These are phyloP conservation scores for Balearica regulorum DNA, from an alignment of 2,797 vertebrate genomes.

Conservation along the genomic window DNA sequence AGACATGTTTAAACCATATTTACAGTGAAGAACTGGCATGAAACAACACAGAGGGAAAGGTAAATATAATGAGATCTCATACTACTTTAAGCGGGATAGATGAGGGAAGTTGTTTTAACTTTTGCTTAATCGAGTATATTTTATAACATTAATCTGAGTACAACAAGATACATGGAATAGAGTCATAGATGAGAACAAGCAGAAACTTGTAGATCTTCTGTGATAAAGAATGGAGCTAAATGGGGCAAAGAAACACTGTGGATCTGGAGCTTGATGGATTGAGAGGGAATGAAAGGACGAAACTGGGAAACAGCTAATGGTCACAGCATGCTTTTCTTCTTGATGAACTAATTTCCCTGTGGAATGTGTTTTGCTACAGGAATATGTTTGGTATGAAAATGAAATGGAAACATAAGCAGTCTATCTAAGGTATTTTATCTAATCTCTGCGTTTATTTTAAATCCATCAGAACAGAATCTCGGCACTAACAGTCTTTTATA, in stretches of 20 bases:
- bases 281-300: background rate
- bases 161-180: background rate
- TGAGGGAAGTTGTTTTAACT: background rate
- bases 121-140: background rate
- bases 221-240: background rate
- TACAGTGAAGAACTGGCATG: background rate
- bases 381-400: constrained; percentile 38
- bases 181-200: background rate
- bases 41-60: background rate
- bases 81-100: background rate
- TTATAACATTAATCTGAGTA: background rate
- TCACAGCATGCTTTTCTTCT: background rate
- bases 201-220: background rate
- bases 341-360: background rate
- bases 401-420: background rate
- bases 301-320: background rate
- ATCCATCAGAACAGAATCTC: background rate
- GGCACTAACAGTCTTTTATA: background rate
- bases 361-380: constrained; percentile 4
- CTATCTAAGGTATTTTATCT: constrained; percentile 44
- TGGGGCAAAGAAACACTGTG: background rate
- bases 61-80: background rate
- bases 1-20: background rate
- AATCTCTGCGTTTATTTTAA: background rate
- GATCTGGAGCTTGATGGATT: background rate